Evolutionary conservation across 2,113 vertebrate species (phyloP).

Genomic region (Otis tarda): DNA sequence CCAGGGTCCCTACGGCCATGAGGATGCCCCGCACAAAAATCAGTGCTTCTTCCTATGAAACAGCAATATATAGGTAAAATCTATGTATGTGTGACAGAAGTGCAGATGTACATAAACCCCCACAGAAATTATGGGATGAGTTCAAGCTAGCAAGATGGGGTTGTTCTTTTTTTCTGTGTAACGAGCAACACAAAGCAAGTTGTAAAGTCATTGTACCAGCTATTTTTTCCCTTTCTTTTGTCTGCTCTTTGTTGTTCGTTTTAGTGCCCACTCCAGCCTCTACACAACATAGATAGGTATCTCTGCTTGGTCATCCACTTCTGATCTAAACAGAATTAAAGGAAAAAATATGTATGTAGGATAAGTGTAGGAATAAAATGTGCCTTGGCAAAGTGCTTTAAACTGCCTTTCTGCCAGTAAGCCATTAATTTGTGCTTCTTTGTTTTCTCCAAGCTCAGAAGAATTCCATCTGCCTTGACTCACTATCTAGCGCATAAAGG

Average conservation of each 20-base stretch:
- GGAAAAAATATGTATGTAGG: conserved; percentile 23
- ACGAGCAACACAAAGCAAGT: not conserved
- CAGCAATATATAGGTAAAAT: accelerated
- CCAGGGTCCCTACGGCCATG: accelerated
- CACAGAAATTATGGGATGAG: not conserved
- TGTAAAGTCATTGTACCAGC: not conserved
- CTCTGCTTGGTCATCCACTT: conserved; percentile 18
- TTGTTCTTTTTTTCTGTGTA: not conserved
- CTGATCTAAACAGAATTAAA: conserved; percentile 14
- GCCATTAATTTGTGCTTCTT: conserved; percentile 66
- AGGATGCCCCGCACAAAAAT: accelerated
- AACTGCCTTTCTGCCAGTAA: conserved; percentile 57
- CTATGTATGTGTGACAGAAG: not conserved
- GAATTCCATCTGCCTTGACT: conserved; percentile 68
- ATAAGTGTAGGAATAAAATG: conserved; percentile 56
- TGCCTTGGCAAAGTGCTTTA: conserved; percentile 46
- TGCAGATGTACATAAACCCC: not conserved
- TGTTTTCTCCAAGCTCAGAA: conserved; percentile 68
- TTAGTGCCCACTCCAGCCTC: not conserved
- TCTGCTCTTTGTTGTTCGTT: not conserved
- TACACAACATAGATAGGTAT: not conserved
- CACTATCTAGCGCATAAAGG: conserved; percentile 47
- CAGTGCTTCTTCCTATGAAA: accelerated
- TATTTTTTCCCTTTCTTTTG: not conserved
- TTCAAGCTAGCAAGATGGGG: not conserved